A percentile compares a stretch with the other conserved stretches of the same genome.
Conservation (phyloP, 2,113 vertebrate genomes). For the Antigone vipio region DNA sequence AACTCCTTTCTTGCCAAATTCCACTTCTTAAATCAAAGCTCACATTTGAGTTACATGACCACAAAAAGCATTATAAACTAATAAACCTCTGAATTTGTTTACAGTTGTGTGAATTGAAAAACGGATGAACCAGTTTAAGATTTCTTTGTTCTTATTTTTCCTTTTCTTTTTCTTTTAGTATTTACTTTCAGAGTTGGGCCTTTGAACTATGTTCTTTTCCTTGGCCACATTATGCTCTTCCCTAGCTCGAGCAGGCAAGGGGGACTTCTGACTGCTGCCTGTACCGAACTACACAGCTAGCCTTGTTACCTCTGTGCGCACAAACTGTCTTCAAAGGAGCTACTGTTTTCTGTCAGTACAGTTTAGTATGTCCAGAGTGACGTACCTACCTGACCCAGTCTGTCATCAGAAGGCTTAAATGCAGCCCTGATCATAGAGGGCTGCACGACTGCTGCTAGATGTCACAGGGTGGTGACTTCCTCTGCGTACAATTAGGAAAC, state of each 20-base stretch:
- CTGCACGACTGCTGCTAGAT: not conserved
- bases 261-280: not conserved
- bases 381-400: not conserved
- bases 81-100: conserved; percentile 55
- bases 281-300: not conserved
- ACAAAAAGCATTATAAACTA: conserved; percentile 45
- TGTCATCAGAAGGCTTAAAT: not conserved
- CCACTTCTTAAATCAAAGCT: conserved; percentile 51
- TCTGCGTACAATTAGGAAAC: not conserved
- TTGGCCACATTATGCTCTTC: not conserved
- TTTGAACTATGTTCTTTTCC: not conserved
- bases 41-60: conserved; percentile 34
- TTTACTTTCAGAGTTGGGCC: not conserved
- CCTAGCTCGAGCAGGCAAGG: not conserved
- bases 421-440: not conserved
- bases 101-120: conserved; percentile 10
- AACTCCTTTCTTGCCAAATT: conserved; percentile 44
- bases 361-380: not conserved
- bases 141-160: conserved; percentile 35
- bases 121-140: not conserved
- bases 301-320: not conserved
- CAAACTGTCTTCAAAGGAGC: not conserved
- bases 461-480: not conserved
- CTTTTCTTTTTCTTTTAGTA: not conserved
- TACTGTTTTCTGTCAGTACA: not conserved